Evolutionary conservation across 2,888 invertebrate species (phyloP).

Genomic region (Cepaea hortensis): DNA sequence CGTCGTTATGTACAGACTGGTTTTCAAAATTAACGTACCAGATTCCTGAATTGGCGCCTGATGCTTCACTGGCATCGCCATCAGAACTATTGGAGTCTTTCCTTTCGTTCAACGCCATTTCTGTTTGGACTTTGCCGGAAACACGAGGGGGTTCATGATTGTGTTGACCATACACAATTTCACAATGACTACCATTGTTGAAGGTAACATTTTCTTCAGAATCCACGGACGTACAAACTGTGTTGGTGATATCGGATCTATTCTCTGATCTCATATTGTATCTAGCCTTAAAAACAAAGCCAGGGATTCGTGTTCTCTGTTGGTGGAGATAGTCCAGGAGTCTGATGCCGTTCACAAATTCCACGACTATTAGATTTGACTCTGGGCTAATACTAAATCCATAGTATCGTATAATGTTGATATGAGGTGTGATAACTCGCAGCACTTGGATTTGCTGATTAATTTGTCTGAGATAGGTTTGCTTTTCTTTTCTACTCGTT

Average conservation of each 20-base stretch:
- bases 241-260: background rate
- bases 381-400: background rate
- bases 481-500: background rate
- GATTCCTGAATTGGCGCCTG: background rate
- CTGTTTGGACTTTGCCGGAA: background rate
- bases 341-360: background rate
- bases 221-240: background rate
- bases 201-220: background rate
- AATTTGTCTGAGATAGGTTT: background rate
- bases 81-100: background rate
- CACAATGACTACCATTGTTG: background rate
- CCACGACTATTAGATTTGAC: background rate
- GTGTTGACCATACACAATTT: background rate
- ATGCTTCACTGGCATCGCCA: background rate
- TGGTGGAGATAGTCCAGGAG: conserved; percentile 6
- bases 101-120: background rate
- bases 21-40: background rate
- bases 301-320: background rate
- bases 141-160: background rate
- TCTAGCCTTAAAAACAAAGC: background rate
- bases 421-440: background rate
- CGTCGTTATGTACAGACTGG: background rate
- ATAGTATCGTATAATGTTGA: background rate
- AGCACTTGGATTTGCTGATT: conserved; percentile 4
- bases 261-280: background rate